Conservation (phyloP, 1,140 invertebrate genomes). For the Euura lappo region DNA sequence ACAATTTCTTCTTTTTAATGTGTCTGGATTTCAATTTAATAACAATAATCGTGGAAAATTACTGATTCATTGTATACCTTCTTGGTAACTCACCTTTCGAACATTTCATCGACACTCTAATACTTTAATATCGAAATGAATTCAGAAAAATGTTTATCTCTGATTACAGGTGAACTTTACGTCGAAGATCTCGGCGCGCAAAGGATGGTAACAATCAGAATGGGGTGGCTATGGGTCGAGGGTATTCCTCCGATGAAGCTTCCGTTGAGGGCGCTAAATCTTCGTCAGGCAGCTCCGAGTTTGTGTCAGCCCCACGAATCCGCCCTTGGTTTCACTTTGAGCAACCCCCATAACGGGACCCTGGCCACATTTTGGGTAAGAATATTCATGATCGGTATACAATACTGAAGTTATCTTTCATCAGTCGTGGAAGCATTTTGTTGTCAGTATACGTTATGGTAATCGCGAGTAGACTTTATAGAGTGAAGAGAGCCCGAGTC, state of each 20-base stretch:
- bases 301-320: slow-evolving; percentile 53
- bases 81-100: too few species aligned
- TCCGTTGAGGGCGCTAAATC: slow-evolving; percentile 59
- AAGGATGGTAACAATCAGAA: slow-evolving; percentile 53
- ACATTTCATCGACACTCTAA: too few species aligned
- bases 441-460: too few species aligned
- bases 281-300: slow-evolving; percentile 54
- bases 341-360: slow-evolving; percentile 48
- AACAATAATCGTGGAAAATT: too few species aligned
- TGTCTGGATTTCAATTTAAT: too few species aligned
- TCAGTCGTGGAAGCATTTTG: too few species aligned
- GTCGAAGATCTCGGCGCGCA: slow-evolving; percentile 55
- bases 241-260: slow-evolving; percentile 51
- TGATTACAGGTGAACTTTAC: slow-evolving; percentile 59
- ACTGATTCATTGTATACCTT: too few species aligned
- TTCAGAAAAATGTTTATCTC: neutral
- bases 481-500: neutral
- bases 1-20: too few species aligned
- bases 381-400: neutral
- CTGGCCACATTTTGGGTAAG: slow-evolving; percentile 59
- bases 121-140: too few species aligned
- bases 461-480: too few species aligned
- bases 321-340: slow-evolving; percentile 55
- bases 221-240: slow-evolving; percentile 59
- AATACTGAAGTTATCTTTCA: too few species aligned